phyloP scores from a whole-genome alignment of 2,888 invertebrate species.

The Poecilus cupreus region DNA sequence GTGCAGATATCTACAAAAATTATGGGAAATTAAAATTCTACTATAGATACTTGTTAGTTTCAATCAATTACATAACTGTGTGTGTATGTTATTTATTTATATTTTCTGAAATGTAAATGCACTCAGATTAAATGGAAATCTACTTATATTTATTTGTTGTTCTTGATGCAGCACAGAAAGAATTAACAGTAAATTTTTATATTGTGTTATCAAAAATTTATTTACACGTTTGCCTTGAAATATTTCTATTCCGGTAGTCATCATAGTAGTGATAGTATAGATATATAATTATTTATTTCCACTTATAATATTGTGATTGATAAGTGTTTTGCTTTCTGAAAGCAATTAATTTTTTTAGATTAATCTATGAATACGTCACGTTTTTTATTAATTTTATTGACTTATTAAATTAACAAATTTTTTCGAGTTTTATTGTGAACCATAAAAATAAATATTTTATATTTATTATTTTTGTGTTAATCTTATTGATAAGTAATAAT shows the following conservation, averaged over 20 bases:
- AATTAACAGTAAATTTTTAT: neutral
- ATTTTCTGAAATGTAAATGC: neutral
- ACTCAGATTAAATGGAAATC: neutral
- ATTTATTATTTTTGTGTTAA: too few relatives aligned
- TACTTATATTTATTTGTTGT: too few relatives aligned
- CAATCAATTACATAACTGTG: neutral
- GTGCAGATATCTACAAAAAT: neutral
- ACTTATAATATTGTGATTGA: neutral
- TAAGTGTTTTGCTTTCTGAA: too few relatives aligned
- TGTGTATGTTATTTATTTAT: neutral
- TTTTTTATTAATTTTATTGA: neutral
- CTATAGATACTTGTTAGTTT: too few relatives aligned
- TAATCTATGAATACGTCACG: neutral
- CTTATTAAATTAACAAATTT: neutral
- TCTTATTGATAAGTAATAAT: too few relatives aligned
- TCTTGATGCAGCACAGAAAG: too few relatives aligned
- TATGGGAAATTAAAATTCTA: neutral
- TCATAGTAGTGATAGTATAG: too few relatives aligned
- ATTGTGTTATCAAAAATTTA: constrained; percentile 5
- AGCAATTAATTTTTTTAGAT: too few relatives aligned
- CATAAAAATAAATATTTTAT: too few relatives aligned
- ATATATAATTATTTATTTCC: neutral
- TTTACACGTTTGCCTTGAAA: constrained; percentile 17
- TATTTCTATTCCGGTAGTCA: too few relatives aligned
- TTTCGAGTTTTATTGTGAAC: neutral